These are phyloP conservation scores for Hyles vespertilio DNA, from an alignment of 1,140 invertebrate genomes.

Conservation along the genomic window DNA sequence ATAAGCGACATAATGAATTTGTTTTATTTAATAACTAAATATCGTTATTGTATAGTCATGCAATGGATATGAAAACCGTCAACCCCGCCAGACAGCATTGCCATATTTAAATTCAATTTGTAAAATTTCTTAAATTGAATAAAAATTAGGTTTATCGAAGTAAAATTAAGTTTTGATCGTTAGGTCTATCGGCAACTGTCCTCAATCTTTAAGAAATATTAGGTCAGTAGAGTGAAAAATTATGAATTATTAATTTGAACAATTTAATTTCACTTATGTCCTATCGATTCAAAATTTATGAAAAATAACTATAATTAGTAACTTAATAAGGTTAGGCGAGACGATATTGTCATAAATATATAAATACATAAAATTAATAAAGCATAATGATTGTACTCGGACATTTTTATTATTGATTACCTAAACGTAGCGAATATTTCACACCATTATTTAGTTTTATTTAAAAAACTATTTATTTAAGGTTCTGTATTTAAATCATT, in stretches of 20 bases:
- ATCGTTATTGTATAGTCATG: too few species aligned
- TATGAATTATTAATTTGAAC: slow-evolving; percentile 53
- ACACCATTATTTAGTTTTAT: too few species aligned
- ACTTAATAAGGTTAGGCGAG: slow-evolving; percentile 77
- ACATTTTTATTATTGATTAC: slow-evolving; percentile 56
- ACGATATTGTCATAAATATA: slow-evolving; percentile 78
- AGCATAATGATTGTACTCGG: slow-evolving; percentile 72
- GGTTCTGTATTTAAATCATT: too few species aligned
- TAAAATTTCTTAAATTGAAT: slow-evolving; percentile 46
- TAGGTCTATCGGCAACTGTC: slow-evolving; percentile 52
- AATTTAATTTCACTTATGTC: slow-evolving; percentile 75
- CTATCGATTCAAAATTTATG: slow-evolving; percentile 76
- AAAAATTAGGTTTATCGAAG: slow-evolving; percentile 55
- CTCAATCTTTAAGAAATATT: slow-evolving; percentile 51
- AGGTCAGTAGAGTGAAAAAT: slow-evolving; percentile 48
- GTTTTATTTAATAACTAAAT: too few species aligned
- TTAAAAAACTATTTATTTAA: too few species aligned
- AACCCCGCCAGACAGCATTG: slow-evolving; percentile 54
- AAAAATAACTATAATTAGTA: slow-evolving; percentile 76
- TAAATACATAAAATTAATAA: slow-evolving; percentile 78
- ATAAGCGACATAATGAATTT: slow-evolving; percentile 15
- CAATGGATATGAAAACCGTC: too few species aligned
- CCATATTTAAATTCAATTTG: slow-evolving; percentile 41
- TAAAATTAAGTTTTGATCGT: slow-evolving; percentile 63
- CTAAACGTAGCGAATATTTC: slow-evolving; percentile 1